Percentiles rank a stretch among this genome's conserved stretches.
These are phyloP conservation scores for Tenebrosternarchus preto DNA, from an alignment of 2,113 vertebrate species.

Conservation along the genomic window DNA sequence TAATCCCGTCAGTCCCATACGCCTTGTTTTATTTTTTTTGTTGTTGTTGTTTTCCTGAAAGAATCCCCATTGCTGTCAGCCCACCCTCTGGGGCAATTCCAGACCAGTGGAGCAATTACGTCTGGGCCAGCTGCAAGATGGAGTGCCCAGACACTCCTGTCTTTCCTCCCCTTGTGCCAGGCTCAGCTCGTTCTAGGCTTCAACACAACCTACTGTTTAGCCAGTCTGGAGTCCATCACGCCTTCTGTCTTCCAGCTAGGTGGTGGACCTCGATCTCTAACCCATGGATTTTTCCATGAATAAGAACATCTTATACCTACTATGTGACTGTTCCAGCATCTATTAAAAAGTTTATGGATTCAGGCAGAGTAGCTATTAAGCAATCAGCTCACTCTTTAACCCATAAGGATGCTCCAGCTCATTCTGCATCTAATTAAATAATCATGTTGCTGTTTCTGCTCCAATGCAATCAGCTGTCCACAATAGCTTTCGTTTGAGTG, in stretches of 20 bases:
- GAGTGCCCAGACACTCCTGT: slow-evolving; percentile 47
- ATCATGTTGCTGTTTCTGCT: slow-evolving; percentile 10
- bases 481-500: background rate
- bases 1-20: slow-evolving; percentile 58
- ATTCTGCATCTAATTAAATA: background rate
- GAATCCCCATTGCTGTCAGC: slow-evolving; percentile 51
- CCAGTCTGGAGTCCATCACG: slow-evolving; percentile 28
- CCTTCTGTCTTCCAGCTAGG: slow-evolving; percentile 71
- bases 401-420: background rate
- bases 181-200: background rate
- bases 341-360: slow-evolving; percentile 34
- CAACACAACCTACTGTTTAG: background rate
- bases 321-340: slow-evolving; percentile 15
- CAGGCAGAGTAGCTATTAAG: slow-evolving; percentile 25
- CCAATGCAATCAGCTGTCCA: background rate
- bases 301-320: slow-evolving; percentile 57
- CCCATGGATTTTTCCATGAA: slow-evolving; percentile 62
- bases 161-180: slow-evolving; percentile 22
- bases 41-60: background rate
- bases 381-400: background rate
- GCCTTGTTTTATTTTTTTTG: slow-evolving; percentile 3
- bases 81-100: slow-evolving; percentile 62
- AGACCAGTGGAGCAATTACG: slow-evolving; percentile 34
- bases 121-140: slow-evolving; percentile 30
- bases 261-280: slow-evolving; percentile 60